These are phyloP conservation scores for Stomatorhinus walkeri DNA, from an alignment of 2,797 vertebrate species.

Conservation along the genomic window DNA sequence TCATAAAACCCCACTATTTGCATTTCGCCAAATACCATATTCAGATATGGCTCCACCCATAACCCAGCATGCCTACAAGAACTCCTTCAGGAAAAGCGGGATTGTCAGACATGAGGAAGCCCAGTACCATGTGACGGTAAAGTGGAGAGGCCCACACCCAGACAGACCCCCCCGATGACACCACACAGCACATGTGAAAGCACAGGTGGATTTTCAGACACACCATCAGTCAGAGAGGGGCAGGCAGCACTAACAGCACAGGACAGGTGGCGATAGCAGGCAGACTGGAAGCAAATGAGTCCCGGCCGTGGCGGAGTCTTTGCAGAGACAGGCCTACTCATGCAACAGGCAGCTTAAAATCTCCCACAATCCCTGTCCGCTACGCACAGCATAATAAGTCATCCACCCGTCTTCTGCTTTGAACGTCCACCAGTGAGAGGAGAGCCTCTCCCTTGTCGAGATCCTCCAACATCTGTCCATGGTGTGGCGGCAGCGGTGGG, in stretches of 20 bases:
- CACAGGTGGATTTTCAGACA: conserved; percentile 52
- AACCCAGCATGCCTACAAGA: background rate
- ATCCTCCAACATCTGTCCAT: conserved; percentile 18
- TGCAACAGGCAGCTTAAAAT: conserved; percentile 38
- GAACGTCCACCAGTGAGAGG: conserved; percentile 42
- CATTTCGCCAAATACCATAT: background rate
- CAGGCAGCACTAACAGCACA: conserved; percentile 54
- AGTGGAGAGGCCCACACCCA: background rate
- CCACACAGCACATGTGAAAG: conserved; percentile 43
- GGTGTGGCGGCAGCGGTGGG: background rate
- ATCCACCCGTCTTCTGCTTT: conserved; percentile 42
- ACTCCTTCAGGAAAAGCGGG: background rate
- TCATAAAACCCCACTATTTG: background rate
- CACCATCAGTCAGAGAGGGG: conserved; percentile 58
- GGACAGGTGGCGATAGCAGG: conserved; percentile 63
- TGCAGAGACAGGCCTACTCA: conserved; percentile 24
- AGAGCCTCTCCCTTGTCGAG: conserved; percentile 19
- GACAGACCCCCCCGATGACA: conserved; percentile 18
- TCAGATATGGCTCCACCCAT: background rate
- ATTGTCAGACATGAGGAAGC: background rate
- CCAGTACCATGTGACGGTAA: background rate
- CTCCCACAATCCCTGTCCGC: conserved; percentile 42
- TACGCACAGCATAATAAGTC: conserved; percentile 36
- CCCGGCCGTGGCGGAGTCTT: conserved; percentile 44
- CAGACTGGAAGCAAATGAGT: conserved; percentile 69